Percentiles rank a stretch among this genome's conserved stretches.
Evolutionary conservation across 2,113 vertebrate species (phyloP).

Genomic region (Herpetotheres cachinnans): DNA sequence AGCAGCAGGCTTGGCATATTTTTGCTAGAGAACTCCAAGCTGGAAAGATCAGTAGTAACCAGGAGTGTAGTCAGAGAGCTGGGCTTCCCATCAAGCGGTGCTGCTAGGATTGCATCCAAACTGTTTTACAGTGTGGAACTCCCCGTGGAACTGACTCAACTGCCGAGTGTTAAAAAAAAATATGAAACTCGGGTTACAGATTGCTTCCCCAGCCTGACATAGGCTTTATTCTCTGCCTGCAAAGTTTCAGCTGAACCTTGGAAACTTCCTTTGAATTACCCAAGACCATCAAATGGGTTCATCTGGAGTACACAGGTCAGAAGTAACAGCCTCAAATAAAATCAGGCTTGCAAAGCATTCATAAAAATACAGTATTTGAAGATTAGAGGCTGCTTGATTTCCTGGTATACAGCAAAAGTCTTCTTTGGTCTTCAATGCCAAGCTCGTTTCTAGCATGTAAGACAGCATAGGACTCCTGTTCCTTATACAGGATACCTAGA

Average conservation of each 20-base stretch:
- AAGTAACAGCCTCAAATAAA: background rate
- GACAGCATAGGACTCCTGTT: background rate
- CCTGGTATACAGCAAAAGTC: background rate
- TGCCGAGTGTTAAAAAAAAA: background rate
- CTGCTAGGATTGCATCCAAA: conserved; percentile 23
- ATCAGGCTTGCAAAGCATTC: background rate
- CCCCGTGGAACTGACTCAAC: conserved; percentile 40
- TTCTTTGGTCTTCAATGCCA: background rate
- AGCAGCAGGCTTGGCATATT: background rate
- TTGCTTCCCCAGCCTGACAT: background rate
- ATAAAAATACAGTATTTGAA: background rate
- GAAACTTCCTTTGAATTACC: background rate
- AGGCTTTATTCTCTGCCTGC: background rate
- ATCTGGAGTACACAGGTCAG: conserved; percentile 7
- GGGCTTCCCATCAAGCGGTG: conserved; percentile 15
- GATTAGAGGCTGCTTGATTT: background rate
- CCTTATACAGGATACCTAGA: background rate
- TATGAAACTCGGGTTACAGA: conserved; percentile 21
- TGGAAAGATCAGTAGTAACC: background rate
- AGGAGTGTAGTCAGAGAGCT: background rate
- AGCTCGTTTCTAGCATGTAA: background rate
- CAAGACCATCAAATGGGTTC: background rate
- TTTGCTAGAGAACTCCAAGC: background rate
- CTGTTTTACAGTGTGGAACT: background rate
- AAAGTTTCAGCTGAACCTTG: background rate